phyloP scores from a whole-genome alignment of 1,140 invertebrate species.

The Aphis craccivora region DNA sequence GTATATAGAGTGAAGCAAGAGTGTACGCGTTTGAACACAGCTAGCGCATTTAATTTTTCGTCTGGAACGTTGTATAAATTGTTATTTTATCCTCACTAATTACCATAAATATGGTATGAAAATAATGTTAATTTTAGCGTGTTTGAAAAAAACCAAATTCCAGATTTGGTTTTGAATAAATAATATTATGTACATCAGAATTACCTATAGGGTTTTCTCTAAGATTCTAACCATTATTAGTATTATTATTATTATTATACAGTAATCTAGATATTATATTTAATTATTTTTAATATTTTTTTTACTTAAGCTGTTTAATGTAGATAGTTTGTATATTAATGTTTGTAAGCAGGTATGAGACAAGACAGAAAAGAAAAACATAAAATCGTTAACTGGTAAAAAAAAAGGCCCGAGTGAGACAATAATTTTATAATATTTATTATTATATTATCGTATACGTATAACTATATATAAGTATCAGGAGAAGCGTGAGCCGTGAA shows the following conservation, averaged over 20 bases:
- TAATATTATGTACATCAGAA: neutral
- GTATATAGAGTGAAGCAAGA: neutral
- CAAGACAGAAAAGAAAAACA: neutral
- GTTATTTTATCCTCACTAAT: neutral
- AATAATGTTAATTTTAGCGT: neutral
- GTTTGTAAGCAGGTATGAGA: neutral
- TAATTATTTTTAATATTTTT: neutral
- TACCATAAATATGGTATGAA: neutral
- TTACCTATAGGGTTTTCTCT: too few relatives aligned
- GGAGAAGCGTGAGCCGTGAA: neutral
- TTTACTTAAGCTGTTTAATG: neutral
- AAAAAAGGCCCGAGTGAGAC: neutral
- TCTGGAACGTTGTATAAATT: neutral
- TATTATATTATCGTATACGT: neutral
- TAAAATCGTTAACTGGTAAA: neutral
- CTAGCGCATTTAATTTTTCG: too few relatives aligned
- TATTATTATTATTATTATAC: neutral
- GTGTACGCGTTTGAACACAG: neutral
- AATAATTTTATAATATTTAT: slow-evolving; percentile 21
- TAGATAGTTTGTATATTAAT: neutral
- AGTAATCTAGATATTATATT: neutral
- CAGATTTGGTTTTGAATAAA: neutral
- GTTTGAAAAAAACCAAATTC: neutral
- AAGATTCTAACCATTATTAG: too few relatives aligned
- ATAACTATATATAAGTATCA: neutral